These are phyloP conservation scores for Lasioglossum vierecki DNA, from an alignment of 2,888 invertebrate genomes.

Conservation along the genomic window DNA sequence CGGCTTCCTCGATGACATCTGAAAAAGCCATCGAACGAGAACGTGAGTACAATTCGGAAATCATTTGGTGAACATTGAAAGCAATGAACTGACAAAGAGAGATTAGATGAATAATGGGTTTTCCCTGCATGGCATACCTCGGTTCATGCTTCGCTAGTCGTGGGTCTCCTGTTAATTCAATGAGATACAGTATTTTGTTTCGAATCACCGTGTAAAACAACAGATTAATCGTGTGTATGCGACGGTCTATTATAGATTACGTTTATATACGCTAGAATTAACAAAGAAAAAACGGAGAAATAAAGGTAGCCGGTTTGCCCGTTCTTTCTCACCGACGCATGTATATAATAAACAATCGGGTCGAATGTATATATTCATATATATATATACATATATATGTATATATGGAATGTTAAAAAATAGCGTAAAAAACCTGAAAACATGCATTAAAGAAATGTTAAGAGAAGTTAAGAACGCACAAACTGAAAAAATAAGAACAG, in stretches of 20 bases:
- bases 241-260: conserved; percentile 71
- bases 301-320: conserved; percentile 60
- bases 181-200: conserved; percentile 69
- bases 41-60: conserved; percentile 33
- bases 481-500: conserved; percentile 70
- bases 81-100: conserved; percentile 82
- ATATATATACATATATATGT: too few species aligned
- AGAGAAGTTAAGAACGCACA: conserved; percentile 58
- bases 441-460: conserved; percentile 79
- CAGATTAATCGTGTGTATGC: conserved; percentile 62
- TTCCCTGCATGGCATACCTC: conserved; percentile 83
- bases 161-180: conserved; percentile 82
- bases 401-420: conserved; percentile 65
- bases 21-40: conserved; percentile 67
- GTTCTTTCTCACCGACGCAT: neutral
- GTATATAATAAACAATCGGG: conserved; percentile 41
- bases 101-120: conserved; percentile 83
- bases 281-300: conserved; percentile 69
- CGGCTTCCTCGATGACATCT: conserved; percentile 83
- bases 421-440: conserved; percentile 80
- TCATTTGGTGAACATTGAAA: conserved; percentile 78
- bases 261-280: conserved; percentile 72
- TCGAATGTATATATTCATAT: conserved; percentile 62
- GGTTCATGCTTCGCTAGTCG: conserved; percentile 83
- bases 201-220: conserved; percentile 74